These are phyloP conservation scores for Prinia subflava DNA, from an alignment of 2,113 vertebrate species.

Conservation along the genomic window DNA sequence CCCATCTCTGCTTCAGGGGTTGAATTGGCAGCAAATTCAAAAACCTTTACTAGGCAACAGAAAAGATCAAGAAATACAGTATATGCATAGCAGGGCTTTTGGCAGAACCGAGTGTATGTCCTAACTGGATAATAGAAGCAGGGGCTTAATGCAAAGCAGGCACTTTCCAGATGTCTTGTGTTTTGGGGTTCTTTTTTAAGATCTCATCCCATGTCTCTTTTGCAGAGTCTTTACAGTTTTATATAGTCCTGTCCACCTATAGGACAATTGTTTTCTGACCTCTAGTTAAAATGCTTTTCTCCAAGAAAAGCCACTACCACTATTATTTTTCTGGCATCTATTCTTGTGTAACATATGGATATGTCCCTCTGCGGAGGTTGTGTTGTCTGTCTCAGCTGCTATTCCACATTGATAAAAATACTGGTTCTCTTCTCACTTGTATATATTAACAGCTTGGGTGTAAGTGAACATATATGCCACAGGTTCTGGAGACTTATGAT, in stretches of 20 bases:
- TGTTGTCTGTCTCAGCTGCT: constrained; percentile 65
- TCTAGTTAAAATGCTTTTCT: neutral
- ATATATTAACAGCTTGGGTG: constrained; percentile 60
- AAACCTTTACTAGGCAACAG: constrained; percentile 42
- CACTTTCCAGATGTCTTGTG: neutral
- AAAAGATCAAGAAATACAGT: neutral
- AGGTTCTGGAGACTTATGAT: constrained; percentile 44
- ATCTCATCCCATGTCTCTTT: neutral
- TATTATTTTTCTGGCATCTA: constrained; percentile 46
- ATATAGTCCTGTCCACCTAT: neutral
- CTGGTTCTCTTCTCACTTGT: constrained; percentile 47
- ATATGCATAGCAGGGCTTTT: neutral
- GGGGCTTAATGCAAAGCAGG: neutral
- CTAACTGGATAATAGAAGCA: neutral
- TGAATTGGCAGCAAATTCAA: constrained; percentile 36
- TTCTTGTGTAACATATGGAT: constrained; percentile 49
- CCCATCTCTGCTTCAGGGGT: constrained; percentile 20
- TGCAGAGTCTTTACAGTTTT: neutral
- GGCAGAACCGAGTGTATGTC: neutral
- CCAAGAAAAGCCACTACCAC: neutral
- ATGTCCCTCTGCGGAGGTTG: constrained; percentile 51
- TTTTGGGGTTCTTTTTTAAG: neutral
- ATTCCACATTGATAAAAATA: constrained; percentile 67
- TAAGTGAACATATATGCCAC: constrained; percentile 52
- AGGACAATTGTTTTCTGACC: neutral